Conservation (phyloP, 37 sponge, comb jelly and placozoan species). For the Ianthella basta region DNA sequence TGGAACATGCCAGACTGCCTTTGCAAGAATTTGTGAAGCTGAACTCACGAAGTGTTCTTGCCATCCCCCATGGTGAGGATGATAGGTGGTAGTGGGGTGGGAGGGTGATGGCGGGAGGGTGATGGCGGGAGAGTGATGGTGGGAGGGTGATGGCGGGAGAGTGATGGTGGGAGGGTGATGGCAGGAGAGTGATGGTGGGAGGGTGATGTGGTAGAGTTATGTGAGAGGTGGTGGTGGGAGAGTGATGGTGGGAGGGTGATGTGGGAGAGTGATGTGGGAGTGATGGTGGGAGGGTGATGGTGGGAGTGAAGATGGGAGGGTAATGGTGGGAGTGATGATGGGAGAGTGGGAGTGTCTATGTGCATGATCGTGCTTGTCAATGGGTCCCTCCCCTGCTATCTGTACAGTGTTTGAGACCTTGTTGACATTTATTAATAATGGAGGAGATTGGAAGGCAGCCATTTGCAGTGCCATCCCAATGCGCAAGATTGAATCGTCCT, state of each 20-base stretch:
- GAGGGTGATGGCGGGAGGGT: not conserved
- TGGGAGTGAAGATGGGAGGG: too few species aligned
- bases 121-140: not conserved
- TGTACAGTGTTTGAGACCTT: conserved; percentile 84
- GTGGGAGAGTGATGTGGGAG: too few species aligned
- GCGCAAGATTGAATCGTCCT: conserved; percentile 47
- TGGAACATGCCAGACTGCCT: conserved; percentile 82
- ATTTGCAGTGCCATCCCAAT: conserved; percentile 63
- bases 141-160: too few species aligned
- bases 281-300: too few species aligned
- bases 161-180: too few species aligned
- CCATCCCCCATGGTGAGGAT: conserved; percentile 84
- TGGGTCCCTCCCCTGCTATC: not conserved
- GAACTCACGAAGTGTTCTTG: conserved; percentile 70
- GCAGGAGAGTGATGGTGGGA: too few species aligned
- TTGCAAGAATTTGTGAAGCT: conserved; percentile 64
- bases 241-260: too few species aligned
- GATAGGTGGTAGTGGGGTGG: not conserved
- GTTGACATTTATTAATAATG: conserved; percentile 42
- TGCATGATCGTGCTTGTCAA: not conserved
- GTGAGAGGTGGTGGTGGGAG: too few species aligned
- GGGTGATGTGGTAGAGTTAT: too few species aligned
- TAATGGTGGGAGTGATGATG: too few species aligned
- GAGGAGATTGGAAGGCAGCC: conserved; percentile 69
- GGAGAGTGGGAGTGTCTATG: too few species aligned